These are phyloP conservation scores for Dysidea cf. avara DNA, from an alignment of 37 sponge, comb jelly and placozoan genomes.

Conservation along the genomic window DNA sequence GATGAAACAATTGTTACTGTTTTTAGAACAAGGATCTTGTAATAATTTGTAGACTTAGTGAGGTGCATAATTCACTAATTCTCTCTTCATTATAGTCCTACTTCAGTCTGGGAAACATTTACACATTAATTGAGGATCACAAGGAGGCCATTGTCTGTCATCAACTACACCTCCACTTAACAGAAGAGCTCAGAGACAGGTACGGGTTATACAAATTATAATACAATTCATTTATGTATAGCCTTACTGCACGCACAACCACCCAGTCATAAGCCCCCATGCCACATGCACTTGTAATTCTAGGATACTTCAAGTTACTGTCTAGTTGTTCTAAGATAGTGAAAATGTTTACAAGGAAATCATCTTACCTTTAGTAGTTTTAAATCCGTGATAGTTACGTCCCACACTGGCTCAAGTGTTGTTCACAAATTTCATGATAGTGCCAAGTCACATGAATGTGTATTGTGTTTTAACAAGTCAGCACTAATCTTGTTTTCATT, in stretches of 20 bases:
- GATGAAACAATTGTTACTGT: too few species aligned
- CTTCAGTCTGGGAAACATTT: conserved; percentile 82
- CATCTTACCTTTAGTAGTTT: neutral
- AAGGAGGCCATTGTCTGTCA: conserved; percentile 76
- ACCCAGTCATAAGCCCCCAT: neutral
- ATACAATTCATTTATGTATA: conserved; percentile 6
- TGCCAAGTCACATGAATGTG: too few species aligned
- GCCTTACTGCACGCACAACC: neutral
- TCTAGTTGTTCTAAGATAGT: neutral
- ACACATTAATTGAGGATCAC: conserved; percentile 79
- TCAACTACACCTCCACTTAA: conserved; percentile 72
- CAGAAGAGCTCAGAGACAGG: conserved; percentile 79
- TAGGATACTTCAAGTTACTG: neutral
- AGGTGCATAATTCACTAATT: too few species aligned
- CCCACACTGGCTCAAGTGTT: too few species aligned
- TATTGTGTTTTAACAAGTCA: too few species aligned
- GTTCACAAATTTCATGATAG: too few species aligned
- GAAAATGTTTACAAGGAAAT: neutral
- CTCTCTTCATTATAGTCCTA: too few species aligned
- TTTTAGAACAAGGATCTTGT: too few species aligned
- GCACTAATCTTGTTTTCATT: too few species aligned
- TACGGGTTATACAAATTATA: neutral
- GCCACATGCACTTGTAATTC: neutral
- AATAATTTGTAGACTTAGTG: too few species aligned
- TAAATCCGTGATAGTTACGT: too few species aligned